Base-by-base conservation (phyloP, 1,140 invertebrate species). In the Limonius californicus region DNA sequence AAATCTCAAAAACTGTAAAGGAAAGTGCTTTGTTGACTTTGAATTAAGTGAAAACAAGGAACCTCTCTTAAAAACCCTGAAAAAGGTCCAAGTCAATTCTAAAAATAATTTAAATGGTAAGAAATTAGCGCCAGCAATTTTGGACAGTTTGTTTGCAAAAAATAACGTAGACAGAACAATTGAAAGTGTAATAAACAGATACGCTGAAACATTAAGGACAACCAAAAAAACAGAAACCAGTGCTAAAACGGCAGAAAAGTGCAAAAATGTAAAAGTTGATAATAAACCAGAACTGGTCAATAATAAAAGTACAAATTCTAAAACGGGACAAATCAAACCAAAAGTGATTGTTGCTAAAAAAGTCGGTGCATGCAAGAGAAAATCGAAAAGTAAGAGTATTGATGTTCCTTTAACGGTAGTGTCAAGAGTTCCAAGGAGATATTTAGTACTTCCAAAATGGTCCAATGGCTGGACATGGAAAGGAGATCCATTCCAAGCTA, bases 401-500 rank as follows among this genome's bases (percentile, higher is more conserved):
- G 54, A 75, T 70, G 27, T 74, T 7, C 61, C 65, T 47, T 42
- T 74, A 68, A 66, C 80, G 72, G 65, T 71, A 63, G 67, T 78
- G 68, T 42, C 79, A 68, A 79, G 71, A 73, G 56, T 68, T n/a
- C 64, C 67, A 7, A 68, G 66, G 54, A 82, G 74, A 68, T 71
- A 77, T 7, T 77, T 81, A 64, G 76, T 80, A 19, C 80, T 82
- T 64, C 89, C 90, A 1, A 88, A 88, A 62, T 94, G 91, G 89
- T 92, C 89, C 68, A 94, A 95, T 71, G 93, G 93, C 3, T 97
- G 94, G 94, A 87, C 84, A 55, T 96, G 92, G 90, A 87, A 91
- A 71, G 93, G 94, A 27, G 85, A 91, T 69, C 80, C 90, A 8
- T 91, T 87, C 69, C 83, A 92, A 71, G 87, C 88, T 45, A 89